Base-by-base conservation (phyloP, 2,113 vertebrate species). In the Scortum barcoo region DNA sequence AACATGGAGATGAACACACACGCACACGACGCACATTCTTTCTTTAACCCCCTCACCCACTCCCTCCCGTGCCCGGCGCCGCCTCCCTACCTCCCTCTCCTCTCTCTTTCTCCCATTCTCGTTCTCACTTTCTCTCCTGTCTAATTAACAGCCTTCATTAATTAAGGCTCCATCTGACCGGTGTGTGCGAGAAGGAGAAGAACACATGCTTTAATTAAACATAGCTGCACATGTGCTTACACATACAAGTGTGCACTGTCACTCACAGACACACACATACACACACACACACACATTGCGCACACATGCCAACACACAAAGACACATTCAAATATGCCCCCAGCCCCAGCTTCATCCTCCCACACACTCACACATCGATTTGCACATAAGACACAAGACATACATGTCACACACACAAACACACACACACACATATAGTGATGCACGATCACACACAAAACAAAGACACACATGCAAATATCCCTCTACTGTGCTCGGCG, bases 91-190 rank as follows among this genome's bases (percentile, higher is more conserved):
- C 57, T 67, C 16, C 24, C 36, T 69, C 54, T 28, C 48, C 42
- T 8, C 36, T 40, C 70, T 56, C 38, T 40, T 81, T 78, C 84
- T 83, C 65, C 83, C 76, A 66, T 75, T 76, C 65, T 78, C 62
- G 4, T 84, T 87, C 88, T 88, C 86, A 88, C 90, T 88, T 87
- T 89, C 81, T 77, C 73, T 88, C 73, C 89, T 66, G 63, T 94
- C 93, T 95, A 95, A 95, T 95, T 96, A 95, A 95, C 95, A 91
- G 86, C 89, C 86, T 92, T 95, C 90, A 93, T 95, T 95, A 95
- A 96, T 95, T 95, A 95, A 93, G 91, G 90, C 91, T 94, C 90
- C 92, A 88, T 94, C 93, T 92, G 90, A 95, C 94, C 92, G 54
- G 91, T 85, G 80, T 88, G 90, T 69, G 89, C 88, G 89, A 86